A percentile compares a stretch with the other conserved stretches of the same genome.
These are phyloP conservation scores for Dryadula phaetusa DNA, from an alignment of 2,888 invertebrate species.

Conservation along the genomic window DNA sequence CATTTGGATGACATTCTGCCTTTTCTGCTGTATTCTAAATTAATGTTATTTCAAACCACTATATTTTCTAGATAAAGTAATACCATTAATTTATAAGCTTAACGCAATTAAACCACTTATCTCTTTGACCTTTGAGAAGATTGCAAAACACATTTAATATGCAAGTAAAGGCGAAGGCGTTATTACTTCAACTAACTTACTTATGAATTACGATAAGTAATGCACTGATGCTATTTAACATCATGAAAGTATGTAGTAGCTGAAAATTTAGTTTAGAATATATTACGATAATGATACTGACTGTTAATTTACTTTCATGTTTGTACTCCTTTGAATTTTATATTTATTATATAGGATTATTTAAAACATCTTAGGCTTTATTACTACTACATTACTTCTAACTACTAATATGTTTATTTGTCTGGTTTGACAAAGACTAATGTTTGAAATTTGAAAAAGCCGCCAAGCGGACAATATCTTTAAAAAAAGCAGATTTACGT, in stretches of 20 bases:
- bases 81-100: not conserved
- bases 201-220: constrained; percentile 10
- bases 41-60: no score
- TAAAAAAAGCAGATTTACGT: no score
- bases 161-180: constrained; percentile 13
- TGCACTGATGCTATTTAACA: not conserved
- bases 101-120: constrained; percentile 17
- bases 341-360: not conserved
- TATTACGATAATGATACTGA: not conserved
- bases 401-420: not conserved
- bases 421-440: not conserved
- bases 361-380: no score
- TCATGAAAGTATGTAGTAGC: not conserved
- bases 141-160: constrained; percentile 22
- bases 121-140: constrained; percentile 25
- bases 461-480: no score
- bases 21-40: no score
- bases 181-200: constrained; percentile 1
- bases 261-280: not conserved
- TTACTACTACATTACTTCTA: not conserved
- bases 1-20: no score
- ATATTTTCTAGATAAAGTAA: no score
- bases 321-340: no score
- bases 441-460: no score
- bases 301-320: not conserved